Percentiles rank a stretch among this genome's conserved stretches.
These are phyloP conservation scores for Ceratothoa steindachneri DNA, from an alignment of 2,888 invertebrate species.

Conservation along the genomic window DNA sequence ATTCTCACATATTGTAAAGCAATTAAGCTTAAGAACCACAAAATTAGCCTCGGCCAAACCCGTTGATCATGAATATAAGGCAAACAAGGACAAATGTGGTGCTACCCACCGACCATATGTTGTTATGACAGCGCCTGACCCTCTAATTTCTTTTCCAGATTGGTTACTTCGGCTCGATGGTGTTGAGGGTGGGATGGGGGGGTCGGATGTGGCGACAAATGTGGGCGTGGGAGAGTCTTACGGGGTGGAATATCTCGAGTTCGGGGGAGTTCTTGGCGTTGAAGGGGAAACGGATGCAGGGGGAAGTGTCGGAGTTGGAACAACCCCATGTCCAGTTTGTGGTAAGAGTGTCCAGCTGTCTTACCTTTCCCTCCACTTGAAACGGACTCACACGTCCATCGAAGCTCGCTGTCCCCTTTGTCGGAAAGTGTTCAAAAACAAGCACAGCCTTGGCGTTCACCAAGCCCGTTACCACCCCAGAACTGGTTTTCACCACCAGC, in stretches of 20 bases:
- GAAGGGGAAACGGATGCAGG: constrained; percentile 21
- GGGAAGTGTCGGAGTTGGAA: constrained; percentile 23
- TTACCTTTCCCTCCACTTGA: constrained; percentile 45
- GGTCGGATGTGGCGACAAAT: background rate
- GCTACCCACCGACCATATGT: too few species aligned
- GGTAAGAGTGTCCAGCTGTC: constrained; percentile 41
- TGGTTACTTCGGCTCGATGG: constrained; percentile 41
- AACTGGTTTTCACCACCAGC: background rate
- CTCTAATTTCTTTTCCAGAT: constrained; percentile 39
- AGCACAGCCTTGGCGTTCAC: constrained; percentile 46
- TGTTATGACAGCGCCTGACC: too few species aligned
- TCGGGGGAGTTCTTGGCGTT: constrained; percentile 5
- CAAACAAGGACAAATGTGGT: too few species aligned
- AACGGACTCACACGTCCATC: constrained; percentile 41
- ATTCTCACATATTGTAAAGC: too few species aligned
- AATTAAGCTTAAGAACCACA: too few species aligned
- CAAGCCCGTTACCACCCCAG: constrained; percentile 44
- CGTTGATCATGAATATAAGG: too few species aligned
- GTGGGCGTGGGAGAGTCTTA: constrained; percentile 1
- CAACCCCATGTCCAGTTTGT: constrained; percentile 43
- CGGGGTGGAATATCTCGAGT: background rate
- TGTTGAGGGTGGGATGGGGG: background rate
- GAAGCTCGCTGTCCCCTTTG: constrained; percentile 46
- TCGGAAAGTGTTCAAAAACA: constrained; percentile 45
- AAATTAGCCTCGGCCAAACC: too few species aligned